Conservation (phyloP, 2,113 vertebrate genomes). For the Suricata suricatta region DNA sequence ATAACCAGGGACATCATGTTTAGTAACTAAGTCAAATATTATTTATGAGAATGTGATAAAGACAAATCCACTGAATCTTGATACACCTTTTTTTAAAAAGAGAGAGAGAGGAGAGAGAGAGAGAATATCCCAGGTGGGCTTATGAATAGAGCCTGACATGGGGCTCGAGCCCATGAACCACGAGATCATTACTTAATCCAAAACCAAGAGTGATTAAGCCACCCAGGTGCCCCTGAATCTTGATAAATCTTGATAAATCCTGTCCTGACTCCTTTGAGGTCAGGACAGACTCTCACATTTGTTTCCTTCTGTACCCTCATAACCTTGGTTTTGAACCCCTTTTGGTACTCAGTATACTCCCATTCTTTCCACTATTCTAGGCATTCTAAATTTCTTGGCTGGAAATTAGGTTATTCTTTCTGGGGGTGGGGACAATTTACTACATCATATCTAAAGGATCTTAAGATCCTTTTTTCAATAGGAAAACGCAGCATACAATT, state of each 20-base stretch:
- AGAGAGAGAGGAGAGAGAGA: no score
- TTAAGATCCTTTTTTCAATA: not conserved
- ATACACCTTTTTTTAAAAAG: no score
- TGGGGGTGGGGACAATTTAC: not conserved
- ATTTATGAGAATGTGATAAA: not conserved
- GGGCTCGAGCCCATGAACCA: no score
- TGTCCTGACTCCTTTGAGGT: not conserved
- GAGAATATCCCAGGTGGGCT: no score
- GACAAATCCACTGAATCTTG: not conserved
- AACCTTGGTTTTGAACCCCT: not conserved
- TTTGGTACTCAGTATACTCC: not conserved
- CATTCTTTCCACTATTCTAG: not conserved
- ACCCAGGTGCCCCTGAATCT: no score
- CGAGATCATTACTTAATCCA: no score
- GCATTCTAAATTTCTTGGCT: conserved; percentile 21
- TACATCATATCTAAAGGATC: not conserved
- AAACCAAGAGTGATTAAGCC: no score
- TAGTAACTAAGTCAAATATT: not conserved
- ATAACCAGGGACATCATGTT: not conserved
- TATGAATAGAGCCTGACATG: no score
- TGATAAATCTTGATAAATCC: not conserved
- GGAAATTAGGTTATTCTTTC: conserved; percentile 24
- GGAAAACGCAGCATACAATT: not conserved
- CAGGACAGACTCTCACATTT: not conserved
- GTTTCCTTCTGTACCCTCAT: not conserved